phyloP scores from a whole-genome alignment of 2,797 vertebrate species.

The Enoplosus armatus region DNA sequence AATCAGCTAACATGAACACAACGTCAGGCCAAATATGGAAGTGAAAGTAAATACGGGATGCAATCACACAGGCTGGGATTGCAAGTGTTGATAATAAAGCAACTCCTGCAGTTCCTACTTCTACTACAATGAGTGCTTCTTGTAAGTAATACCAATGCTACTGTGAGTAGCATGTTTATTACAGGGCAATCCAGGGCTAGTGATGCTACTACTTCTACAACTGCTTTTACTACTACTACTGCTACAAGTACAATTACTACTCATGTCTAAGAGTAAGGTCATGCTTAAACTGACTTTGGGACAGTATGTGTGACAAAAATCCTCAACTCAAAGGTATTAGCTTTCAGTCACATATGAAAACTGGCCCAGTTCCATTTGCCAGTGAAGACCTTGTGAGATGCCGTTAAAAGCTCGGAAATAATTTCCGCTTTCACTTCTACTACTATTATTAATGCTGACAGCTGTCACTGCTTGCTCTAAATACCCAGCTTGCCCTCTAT shows the following conservation, averaged over 20 bases:
- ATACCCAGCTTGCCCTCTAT: constrained; percentile 1
- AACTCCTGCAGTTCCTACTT: neutral
- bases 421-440: neutral
- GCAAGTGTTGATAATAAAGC: neutral
- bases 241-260: neutral
- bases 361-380: neutral
- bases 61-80: no score
- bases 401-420: neutral
- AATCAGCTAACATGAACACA: neutral
- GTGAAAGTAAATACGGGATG: no score
- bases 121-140: no score
- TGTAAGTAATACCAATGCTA: neutral
- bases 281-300: neutral
- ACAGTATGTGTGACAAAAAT: neutral
- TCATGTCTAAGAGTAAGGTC: no score
- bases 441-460: constrained; percentile 6
- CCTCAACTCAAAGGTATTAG: neutral
- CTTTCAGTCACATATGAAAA: neutral
- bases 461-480: neutral
- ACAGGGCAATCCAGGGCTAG: neutral
- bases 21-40: neutral
- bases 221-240: no score
- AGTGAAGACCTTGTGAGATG: neutral
- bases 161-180: neutral
- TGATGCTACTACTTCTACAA: neutral